phyloP scores from a whole-genome alignment of 2,888 invertebrate species.

The Acleris literana region DNA sequence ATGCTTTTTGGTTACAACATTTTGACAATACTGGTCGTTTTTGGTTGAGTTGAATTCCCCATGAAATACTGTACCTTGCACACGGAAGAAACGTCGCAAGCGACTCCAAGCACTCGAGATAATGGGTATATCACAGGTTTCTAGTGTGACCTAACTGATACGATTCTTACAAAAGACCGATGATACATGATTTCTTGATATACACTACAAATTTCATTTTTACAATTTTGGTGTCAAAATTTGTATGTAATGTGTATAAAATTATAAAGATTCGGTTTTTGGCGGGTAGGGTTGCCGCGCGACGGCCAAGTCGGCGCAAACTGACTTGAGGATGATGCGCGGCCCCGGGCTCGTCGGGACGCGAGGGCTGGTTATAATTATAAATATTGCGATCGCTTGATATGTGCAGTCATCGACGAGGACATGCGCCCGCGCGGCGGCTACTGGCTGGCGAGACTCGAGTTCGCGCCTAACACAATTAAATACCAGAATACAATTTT shows the following conservation, averaged over 20 bases:
- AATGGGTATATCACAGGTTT: constrained; percentile 79
- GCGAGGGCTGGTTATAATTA: neutral
- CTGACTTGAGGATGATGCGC: constrained; percentile 24
- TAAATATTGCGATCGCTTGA: constrained; percentile 68
- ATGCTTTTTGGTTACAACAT: constrained; percentile 69
- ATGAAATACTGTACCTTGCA: constrained; percentile 50
- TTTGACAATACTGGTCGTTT: constrained; percentile 78
- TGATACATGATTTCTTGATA: constrained; percentile 46
- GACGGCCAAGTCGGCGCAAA: constrained; percentile 22
- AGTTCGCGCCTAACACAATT: constrained; percentile 60
- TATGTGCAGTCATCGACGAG: constrained; percentile 72
- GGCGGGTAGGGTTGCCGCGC: constrained; percentile 11
- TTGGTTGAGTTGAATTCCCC: constrained; percentile 54
- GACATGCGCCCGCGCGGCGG: constrained; percentile 42
- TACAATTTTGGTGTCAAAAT: constrained; percentile 56
- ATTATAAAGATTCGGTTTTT: constrained; percentile 30
- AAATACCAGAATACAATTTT: constrained; percentile 72
- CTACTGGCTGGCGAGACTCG: constrained; percentile 66
- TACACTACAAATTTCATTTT: constrained; percentile 46
- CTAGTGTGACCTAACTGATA: constrained; percentile 75
- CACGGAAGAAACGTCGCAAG: constrained; percentile 68
- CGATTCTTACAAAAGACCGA: constrained; percentile 58
- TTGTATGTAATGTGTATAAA: constrained; percentile 40
- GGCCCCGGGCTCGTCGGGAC: constrained; percentile 6
- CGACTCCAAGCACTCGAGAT: constrained; percentile 67